These are phyloP conservation scores for Poeciliopsis infans DNA, from an alignment of 2,797 vertebrate genomes.

Conservation along the genomic window DNA sequence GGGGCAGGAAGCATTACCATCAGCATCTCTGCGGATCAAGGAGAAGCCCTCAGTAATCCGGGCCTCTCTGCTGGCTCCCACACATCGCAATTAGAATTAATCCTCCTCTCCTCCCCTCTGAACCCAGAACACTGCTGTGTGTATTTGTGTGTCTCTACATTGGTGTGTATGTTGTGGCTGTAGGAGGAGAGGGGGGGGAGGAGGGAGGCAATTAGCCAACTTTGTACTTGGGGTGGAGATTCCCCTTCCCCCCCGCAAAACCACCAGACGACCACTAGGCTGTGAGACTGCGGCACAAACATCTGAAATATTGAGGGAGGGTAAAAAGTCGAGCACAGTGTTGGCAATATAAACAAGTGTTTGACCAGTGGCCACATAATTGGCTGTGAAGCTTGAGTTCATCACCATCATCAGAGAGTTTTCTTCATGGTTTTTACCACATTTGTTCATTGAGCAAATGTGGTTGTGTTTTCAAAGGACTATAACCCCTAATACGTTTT, in stretches of 20 bases:
- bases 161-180: constrained; percentile 51
- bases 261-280: constrained; percentile 70
- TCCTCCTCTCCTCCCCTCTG: constrained; percentile 66
- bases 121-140: constrained; percentile 47
- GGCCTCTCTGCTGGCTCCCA: constrained; percentile 76
- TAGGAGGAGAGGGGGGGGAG: rapidly evolving
- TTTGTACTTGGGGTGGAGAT: constrained; percentile 69
- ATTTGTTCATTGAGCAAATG: constrained; percentile 29
- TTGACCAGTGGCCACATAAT: constrained; percentile 74
- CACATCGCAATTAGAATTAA: constrained; percentile 79
- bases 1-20: constrained; percentile 75
- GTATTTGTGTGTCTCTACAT: constrained; percentile 35
- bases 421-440: constrained; percentile 41
- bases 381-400: constrained; percentile 74
- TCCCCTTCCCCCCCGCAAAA: constrained; percentile 52
- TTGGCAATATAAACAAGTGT: constrained; percentile 73
- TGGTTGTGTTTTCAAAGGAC: constrained; percentile 4
- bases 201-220: constrained; percentile 71
- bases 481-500: constrained; percentile 4
- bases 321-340: constrained; percentile 74
- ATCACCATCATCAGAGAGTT: constrained; percentile 58
- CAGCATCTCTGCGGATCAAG: constrained; percentile 77
- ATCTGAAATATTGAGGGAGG: constrained; percentile 58
- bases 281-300: constrained; percentile 60
- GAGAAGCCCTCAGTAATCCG: constrained; percentile 79